Evolutionary conservation across 2,797 vertebrate genomes (phyloP).

Genomic region (Chelmon rostratus): DNA sequence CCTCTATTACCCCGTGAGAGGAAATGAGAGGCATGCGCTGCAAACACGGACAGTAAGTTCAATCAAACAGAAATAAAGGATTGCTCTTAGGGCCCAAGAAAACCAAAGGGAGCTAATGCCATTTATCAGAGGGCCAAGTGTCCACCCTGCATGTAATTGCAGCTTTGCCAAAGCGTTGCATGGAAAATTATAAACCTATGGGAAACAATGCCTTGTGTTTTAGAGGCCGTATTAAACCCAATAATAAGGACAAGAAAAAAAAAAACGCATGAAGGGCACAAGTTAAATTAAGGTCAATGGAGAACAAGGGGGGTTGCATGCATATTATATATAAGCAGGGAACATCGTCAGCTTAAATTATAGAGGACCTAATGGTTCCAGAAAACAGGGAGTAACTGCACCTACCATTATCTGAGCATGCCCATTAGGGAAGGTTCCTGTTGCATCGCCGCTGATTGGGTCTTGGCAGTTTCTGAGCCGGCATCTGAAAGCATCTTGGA

Average conservation of each 20-base stretch:
- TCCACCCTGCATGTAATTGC: constrained; percentile 66
- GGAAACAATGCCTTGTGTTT: constrained; percentile 52
- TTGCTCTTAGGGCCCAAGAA: constrained; percentile 51
- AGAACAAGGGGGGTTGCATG: constrained; percentile 40
- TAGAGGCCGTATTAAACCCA: constrained; percentile 46
- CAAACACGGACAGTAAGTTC: constrained; percentile 68
- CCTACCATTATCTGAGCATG: constrained; percentile 99
- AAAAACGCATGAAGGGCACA: constrained; percentile 39
- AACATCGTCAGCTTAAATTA: constrained; percentile 61
- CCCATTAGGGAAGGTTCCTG: constrained; percentile 98
- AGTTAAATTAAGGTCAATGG: constrained; percentile 68
- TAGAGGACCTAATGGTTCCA: constrained; percentile 46
- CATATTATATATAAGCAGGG: constrained; percentile 74
- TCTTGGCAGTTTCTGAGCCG: constrained; percentile 98
- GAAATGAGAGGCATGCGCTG: constrained; percentile 68
- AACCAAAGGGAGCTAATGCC: constrained; percentile 57
- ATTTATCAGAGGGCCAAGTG: constrained; percentile 69
- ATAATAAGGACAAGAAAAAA: constrained; percentile 42
- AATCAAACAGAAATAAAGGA: constrained; percentile 72
- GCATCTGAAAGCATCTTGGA: constrained; percentile 99
- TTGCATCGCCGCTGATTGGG: constrained; percentile 96
- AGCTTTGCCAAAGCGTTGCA: constrained; percentile 48
- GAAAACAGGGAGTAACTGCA: constrained; percentile 47
- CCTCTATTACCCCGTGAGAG: constrained; percentile 63
- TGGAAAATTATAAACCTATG: constrained; percentile 58